phyloP scores from a whole-genome alignment of 2,888 invertebrate species.

The Lampropteryx suffumata region DNA sequence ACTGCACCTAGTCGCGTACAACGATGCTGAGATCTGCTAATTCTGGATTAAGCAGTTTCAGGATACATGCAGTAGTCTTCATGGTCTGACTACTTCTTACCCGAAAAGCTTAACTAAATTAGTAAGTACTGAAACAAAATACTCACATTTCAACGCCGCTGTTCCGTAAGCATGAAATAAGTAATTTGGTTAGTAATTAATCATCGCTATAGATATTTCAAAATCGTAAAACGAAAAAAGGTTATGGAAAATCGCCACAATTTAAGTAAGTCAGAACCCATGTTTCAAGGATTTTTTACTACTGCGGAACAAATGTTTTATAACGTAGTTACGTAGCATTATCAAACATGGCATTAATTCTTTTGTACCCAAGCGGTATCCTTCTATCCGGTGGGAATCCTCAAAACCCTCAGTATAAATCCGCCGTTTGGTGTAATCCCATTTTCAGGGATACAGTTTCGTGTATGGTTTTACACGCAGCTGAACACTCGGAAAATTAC shows the following conservation, averaged over 20 bases:
- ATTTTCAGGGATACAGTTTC: constrained; percentile 59
- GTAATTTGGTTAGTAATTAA: constrained; percentile 34
- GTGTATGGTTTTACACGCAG: constrained; percentile 61
- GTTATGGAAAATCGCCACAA: constrained; percentile 32
- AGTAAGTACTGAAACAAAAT: constrained; percentile 31
- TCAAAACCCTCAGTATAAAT: constrained; percentile 71
- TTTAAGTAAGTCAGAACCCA: constrained; percentile 4
- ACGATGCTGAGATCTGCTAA: constrained; percentile 14
- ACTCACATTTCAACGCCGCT: constrained; percentile 80
- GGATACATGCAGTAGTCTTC: not conserved
- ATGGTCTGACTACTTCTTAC: not conserved
- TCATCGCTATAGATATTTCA: not conserved
- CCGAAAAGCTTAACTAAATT: not conserved
- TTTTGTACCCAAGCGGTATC: constrained; percentile 52
- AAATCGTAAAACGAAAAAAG: not conserved
- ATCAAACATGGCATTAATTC: constrained; percentile 64
- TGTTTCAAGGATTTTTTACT: too few relatives aligned
- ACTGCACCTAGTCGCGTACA: constrained; percentile 3
- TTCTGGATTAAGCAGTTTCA: constrained; percentile 10
- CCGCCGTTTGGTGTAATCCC: constrained; percentile 71
- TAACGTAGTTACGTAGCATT: too few relatives aligned
- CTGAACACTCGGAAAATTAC: constrained; percentile 45
- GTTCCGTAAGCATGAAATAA: constrained; percentile 61
- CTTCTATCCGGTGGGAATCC: constrained; percentile 64
- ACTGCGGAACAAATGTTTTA: too few relatives aligned